These are phyloP conservation scores for Geodia barretti DNA, from an alignment of 37 sponge, comb jelly and placozoan species.

Conservation along the genomic window DNA sequence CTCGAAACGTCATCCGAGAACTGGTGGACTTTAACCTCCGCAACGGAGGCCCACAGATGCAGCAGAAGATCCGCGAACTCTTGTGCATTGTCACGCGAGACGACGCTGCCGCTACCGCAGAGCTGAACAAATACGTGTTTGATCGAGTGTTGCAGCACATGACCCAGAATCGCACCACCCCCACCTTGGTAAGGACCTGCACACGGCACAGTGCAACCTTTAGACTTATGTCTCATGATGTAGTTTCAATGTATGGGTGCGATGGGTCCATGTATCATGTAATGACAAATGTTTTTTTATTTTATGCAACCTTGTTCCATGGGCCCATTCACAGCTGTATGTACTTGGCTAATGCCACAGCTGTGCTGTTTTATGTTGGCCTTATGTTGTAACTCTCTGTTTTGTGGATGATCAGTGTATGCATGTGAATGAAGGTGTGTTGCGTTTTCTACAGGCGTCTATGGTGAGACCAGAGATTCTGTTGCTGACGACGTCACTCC, in stretches of 20 bases:
- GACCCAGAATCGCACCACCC: constrained; percentile 28
- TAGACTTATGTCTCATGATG: no score
- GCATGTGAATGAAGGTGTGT: no score
- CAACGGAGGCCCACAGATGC: constrained; percentile 41
- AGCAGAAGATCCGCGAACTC: constrained; percentile 60
- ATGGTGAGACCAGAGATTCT: constrained; percentile 76
- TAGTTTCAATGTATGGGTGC: no score
- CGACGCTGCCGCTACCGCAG: constrained; percentile 59
- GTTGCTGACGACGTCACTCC: constrained; percentile 70
- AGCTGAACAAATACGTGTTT: constrained; percentile 61
- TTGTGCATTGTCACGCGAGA: constrained; percentile 82
- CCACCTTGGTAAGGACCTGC: constrained; percentile 54
- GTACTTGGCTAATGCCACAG: no score
- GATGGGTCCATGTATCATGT: no score
- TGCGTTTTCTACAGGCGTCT: constrained; percentile 50
- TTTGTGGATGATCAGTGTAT: no score
- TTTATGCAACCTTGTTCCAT: no score
- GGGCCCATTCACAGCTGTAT: no score
- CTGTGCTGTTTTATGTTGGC: no score
- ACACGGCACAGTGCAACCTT: no score
- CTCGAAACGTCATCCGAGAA: constrained; percentile 71
- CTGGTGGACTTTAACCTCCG: constrained; percentile 76
- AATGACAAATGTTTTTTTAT: no score
- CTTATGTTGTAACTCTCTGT: no score
- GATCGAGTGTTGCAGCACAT: constrained; percentile 51